Evolutionary conservation across 1,140 invertebrate genomes (phyloP).

Genomic region (Drosophila eugracilis): DNA sequence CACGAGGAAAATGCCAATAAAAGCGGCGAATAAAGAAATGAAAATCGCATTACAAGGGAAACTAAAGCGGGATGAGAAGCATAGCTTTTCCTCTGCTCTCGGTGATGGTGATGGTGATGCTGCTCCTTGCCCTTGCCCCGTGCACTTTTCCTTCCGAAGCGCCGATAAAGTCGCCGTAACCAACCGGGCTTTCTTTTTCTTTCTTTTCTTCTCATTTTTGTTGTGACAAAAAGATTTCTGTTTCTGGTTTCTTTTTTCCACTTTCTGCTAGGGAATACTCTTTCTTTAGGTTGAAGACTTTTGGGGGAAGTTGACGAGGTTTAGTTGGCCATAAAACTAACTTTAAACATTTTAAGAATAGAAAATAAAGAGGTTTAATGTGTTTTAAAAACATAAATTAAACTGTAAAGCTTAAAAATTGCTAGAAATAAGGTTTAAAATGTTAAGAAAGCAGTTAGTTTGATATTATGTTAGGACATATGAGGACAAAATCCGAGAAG

Average conservation of each 20-base stretch:
- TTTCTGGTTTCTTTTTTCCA: neutral
- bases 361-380: too few relatives aligned
- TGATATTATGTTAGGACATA: too few relatives aligned
- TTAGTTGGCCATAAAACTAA: too few relatives aligned
- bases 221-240: conserved; percentile 30
- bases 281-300: neutral
- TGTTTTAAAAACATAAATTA: too few relatives aligned
- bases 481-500: too few relatives aligned
- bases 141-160: conserved; percentile 1
- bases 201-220: too few relatives aligned
- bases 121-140: too few relatives aligned
- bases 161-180: conserved; percentile 36
- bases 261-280: neutral
- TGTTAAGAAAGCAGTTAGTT: too few relatives aligned
- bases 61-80: conserved; percentile 18
- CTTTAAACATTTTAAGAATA: too few relatives aligned
- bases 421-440: too few relatives aligned
- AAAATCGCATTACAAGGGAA: conserved; percentile 57
- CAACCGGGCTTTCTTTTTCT: conserved; percentile 25
- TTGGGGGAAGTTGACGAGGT: neutral
- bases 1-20: conserved; percentile 31
- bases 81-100: neutral
- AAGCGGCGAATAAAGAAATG: conserved; percentile 38
- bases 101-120: too few relatives aligned
- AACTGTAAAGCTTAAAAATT: too few relatives aligned